Evolutionary conservation across 2,113 vertebrate species (phyloP).

Genomic region (Aythya baeri): DNA sequence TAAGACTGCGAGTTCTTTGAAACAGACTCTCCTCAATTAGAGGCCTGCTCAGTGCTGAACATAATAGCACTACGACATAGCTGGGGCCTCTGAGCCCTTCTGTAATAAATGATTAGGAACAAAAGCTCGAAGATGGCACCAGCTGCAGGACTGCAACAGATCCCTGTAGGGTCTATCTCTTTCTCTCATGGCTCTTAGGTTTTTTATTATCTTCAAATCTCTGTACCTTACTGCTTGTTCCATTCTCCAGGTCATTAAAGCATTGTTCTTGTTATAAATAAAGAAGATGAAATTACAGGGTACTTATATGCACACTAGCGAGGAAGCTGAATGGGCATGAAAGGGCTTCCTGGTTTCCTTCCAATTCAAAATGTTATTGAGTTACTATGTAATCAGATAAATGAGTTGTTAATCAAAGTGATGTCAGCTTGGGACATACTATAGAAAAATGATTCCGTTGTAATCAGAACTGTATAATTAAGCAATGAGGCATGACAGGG

Average conservation of each 20-base stretch:
- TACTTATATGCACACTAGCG: not conserved
- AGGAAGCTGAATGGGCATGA: slow-evolving; percentile 67
- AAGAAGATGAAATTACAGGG: slow-evolving; percentile 63
- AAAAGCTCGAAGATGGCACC: slow-evolving; percentile 3
- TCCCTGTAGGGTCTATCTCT: not conserved
- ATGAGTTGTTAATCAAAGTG: slow-evolving; percentile 73
- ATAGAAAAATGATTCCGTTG: slow-evolving; percentile 69
- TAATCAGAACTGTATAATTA: slow-evolving; percentile 70
- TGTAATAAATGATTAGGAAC: not conserved
- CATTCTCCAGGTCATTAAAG: slow-evolving; percentile 52
- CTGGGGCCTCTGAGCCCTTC: slow-evolving; percentile 1
- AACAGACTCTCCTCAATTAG: slow-evolving; percentile 62
- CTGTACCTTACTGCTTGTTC: slow-evolving; percentile 20
- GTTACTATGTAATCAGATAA: slow-evolving; percentile 73
- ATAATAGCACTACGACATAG: slow-evolving; percentile 36
- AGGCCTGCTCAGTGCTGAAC: slow-evolving; percentile 33
- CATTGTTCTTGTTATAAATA: slow-evolving; percentile 62
- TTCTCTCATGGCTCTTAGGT: not conserved
- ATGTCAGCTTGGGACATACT: slow-evolving; percentile 70
- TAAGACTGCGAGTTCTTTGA: slow-evolving; percentile 57
- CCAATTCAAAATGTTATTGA: slow-evolving; percentile 70
- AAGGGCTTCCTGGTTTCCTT: slow-evolving; percentile 67
- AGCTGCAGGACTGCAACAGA: not conserved
- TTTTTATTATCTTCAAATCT: slow-evolving; percentile 45
- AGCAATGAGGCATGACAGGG: slow-evolving; percentile 68